A percentile compares a stretch with the other conserved stretches of the same genome.
Evolutionary conservation across 23 tunicate species (phyloP).

Genomic region (Phallusia fumigata): DNA sequence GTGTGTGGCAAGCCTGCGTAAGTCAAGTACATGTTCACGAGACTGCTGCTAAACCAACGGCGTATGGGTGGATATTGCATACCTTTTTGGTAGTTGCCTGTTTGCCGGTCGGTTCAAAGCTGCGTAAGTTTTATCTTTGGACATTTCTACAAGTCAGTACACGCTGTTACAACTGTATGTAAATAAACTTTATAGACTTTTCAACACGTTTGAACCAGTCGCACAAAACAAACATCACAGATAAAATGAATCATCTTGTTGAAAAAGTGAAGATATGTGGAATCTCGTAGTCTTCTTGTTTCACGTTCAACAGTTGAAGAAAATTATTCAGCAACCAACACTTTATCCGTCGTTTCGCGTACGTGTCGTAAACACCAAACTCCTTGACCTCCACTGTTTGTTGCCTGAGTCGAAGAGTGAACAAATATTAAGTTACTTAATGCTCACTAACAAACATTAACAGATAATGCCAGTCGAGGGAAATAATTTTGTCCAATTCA

Average conservation of each 20-base stretch:
- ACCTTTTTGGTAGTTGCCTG: too few species aligned
- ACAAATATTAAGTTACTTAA: too few species aligned
- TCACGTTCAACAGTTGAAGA: neutral
- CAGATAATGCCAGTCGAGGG: too few species aligned
- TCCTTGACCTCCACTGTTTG: slow-evolving; percentile 23
- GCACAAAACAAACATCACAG: neutral
- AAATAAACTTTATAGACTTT: neutral
- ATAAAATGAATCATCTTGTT: neutral
- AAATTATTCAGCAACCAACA: slow-evolving; percentile 34
- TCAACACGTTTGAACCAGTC: neutral
- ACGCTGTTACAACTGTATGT: neutral
- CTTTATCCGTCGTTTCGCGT: slow-evolving; percentile 16
- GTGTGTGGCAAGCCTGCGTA: too few species aligned
- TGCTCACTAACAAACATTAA: too few species aligned
- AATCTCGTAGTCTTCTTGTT: neutral
- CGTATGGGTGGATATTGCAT: too few species aligned
- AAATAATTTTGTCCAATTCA: neutral
- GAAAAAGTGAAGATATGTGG: neutral
- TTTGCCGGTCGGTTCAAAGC: too few species aligned
- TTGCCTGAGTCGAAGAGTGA: slow-evolving; percentile 11
- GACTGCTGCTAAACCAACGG: too few species aligned
- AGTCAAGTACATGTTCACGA: too few species aligned
- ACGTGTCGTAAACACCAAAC: slow-evolving; percentile 25
- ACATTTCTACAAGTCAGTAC: too few species aligned
- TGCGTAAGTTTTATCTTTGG: too few species aligned